phyloP scores from a whole-genome alignment of 2,113 vertebrate genomes.

The Micromys minutus region DNA sequence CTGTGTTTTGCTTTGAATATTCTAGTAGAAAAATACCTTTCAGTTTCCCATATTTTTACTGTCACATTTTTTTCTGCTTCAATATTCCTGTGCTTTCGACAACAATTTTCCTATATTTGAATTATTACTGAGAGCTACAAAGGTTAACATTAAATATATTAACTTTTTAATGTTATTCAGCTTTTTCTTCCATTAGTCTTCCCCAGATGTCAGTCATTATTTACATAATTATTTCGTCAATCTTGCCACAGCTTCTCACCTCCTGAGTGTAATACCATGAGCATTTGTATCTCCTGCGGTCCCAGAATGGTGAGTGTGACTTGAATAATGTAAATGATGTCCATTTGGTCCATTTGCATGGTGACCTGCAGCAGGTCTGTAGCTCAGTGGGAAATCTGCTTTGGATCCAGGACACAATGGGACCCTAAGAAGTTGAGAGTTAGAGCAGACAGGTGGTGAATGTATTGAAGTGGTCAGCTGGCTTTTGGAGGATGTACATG shows the following conservation, averaged over 20 bases:
- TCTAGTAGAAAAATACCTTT: conserved; percentile 70
- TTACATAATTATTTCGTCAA: conserved; percentile 82
- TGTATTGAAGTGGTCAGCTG: neutral
- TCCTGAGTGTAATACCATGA: conserved; percentile 60
- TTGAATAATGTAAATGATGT: conserved; percentile 43
- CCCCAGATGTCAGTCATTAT: conserved; percentile 70
- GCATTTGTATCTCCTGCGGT: conserved; percentile 62
- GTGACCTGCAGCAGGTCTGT: conserved; percentile 43
- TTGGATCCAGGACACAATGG: neutral
- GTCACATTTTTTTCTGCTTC: conserved; percentile 56
- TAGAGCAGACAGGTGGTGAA: neutral
- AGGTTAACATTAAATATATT: conserved; percentile 77
- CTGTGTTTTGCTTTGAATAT: conserved; percentile 68
- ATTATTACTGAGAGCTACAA: conserved; percentile 64
- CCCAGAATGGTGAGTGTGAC: conserved; percentile 9
- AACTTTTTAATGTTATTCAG: conserved; percentile 74
- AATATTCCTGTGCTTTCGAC: conserved; percentile 69
- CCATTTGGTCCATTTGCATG: no score
- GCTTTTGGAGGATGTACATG: neutral
- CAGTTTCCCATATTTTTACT: conserved; percentile 74
- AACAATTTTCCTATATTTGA: conserved; percentile 66
- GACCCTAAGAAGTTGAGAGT: neutral
- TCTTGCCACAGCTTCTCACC: conserved; percentile 68
- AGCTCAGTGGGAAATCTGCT: conserved; percentile 44
- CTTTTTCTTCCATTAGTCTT: conserved; percentile 78